phyloP scores from a whole-genome alignment of 2,797 vertebrate genomes.

The Scolopax bukidnonensis region DNA sequence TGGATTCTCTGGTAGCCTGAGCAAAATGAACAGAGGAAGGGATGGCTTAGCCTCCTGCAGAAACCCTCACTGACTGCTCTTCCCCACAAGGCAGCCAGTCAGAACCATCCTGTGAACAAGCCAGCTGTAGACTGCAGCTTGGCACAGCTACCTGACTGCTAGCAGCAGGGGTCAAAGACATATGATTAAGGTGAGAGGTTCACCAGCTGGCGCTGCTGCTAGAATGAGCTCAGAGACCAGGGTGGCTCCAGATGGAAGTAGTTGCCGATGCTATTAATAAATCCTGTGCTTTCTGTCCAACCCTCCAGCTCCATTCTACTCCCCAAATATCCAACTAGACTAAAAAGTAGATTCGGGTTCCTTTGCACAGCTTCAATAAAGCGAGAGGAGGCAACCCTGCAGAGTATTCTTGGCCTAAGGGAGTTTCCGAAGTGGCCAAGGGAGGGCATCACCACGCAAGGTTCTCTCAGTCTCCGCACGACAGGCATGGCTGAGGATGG shows the following conservation, averaged over 20 bases:
- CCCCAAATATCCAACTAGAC: background rate
- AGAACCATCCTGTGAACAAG: background rate
- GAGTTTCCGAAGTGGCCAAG: background rate
- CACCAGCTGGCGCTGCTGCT: background rate
- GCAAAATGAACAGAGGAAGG: background rate
- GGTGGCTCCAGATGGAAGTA: conserved; percentile 14
- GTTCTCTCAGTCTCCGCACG: background rate
- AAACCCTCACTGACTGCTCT: background rate
- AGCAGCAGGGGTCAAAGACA: conserved; percentile 17
- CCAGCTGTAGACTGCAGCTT: background rate
- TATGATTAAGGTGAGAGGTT: conserved; percentile 2
- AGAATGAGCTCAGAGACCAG: conserved; percentile 16
- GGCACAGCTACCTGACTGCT: background rate
- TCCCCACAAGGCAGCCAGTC: background rate
- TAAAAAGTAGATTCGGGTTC: background rate
- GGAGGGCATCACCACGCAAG: background rate
- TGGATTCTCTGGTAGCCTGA: background rate
- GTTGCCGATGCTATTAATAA: conserved; percentile 21
- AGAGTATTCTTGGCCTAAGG: background rate
- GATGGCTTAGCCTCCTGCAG: background rate
- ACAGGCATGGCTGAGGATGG: background rate
- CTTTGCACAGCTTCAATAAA: background rate
- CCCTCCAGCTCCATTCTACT: background rate
- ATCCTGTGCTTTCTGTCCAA: background rate
- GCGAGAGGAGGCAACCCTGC: background rate